phyloP scores from a whole-genome alignment of 2,113 vertebrate genomes.

The Haemorhous mexicanus region DNA sequence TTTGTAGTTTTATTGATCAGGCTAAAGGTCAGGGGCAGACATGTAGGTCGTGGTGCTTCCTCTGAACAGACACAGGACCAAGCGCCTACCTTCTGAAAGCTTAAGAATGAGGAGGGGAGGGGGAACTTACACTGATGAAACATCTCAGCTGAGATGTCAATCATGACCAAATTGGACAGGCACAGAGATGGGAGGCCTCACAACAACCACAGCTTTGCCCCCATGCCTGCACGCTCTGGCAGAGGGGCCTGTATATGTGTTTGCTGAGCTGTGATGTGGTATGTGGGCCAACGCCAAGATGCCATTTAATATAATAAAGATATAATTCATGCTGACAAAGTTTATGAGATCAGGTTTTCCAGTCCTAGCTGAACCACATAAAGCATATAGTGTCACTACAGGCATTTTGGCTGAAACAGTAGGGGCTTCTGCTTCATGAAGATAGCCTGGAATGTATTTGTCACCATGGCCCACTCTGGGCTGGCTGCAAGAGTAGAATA shows the following conservation, averaged over 20 bases:
- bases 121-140: neutral
- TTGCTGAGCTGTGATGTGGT: constrained; percentile 2
- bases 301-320: constrained; percentile 13
- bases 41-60: constrained; percentile 62
- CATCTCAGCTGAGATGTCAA: constrained; percentile 7
- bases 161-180: constrained; percentile 25
- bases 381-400: constrained; percentile 18
- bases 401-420: neutral
- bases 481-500: constrained; percentile 8
- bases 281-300: neutral
- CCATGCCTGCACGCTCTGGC: neutral
- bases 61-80: constrained; percentile 6
- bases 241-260: neutral
- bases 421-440: constrained; percentile 22
- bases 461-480: neutral
- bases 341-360: constrained; percentile 32
- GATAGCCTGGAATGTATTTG: neutral
- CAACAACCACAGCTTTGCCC: constrained; percentile 13
- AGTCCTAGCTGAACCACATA: neutral
- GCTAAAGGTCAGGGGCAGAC: constrained; percentile 72
- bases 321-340: neutral
- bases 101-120: neutral
- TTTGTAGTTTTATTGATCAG: constrained; percentile 73
- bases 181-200: neutral
- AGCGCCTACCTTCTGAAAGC: neutral